Conservation (phyloP, 2,888 invertebrate species). For the Archips xylosteana region DNA sequence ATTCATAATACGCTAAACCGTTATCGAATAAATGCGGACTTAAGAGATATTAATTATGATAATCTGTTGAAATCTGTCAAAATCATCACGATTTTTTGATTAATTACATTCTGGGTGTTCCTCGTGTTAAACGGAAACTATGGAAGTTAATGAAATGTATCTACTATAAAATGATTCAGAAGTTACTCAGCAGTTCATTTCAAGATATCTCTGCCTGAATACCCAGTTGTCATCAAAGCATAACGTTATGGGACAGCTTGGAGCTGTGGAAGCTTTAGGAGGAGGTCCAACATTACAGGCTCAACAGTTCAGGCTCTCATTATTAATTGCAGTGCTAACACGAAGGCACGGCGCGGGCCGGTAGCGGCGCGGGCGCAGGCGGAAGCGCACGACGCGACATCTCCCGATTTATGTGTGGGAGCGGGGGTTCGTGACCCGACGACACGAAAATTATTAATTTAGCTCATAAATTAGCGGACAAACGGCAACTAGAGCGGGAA, state of each 20-base stretch:
- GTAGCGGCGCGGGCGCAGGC: slow-evolving; percentile 52
- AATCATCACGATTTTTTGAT: slow-evolving; percentile 38
- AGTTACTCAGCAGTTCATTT: not conserved
- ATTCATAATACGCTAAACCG: slow-evolving; percentile 30
- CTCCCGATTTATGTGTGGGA: slow-evolving; percentile 77
- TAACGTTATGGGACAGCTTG: not conserved
- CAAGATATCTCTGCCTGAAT: not conserved
- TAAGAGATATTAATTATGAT: slow-evolving; percentile 38
- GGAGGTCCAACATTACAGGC: slow-evolving; percentile 12
- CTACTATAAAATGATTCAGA: not conserved
- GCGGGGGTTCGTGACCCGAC: slow-evolving; percentile 68
- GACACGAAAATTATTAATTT: slow-evolving; percentile 73
- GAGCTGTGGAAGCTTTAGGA: slow-evolving; percentile 8
- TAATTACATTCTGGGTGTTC: slow-evolving; percentile 38
- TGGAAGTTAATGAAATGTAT: not conserved
- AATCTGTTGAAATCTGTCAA: slow-evolving; percentile 37
- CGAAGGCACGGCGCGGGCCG: slow-evolving; percentile 54
- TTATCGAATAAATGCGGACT: slow-evolving; percentile 33
- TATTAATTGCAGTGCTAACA: slow-evolving; percentile 64
- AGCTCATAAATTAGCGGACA: slow-evolving; percentile 54
- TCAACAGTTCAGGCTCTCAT: slow-evolving; percentile 53
- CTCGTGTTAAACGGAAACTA: slow-evolving; percentile 13
- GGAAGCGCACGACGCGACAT: slow-evolving; percentile 71
- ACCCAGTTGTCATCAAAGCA: not conserved
- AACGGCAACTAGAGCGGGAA: slow-evolving; percentile 39